Evolutionary conservation across 1,140 invertebrate species (phyloP).

Genomic region (Drusus annulatus): DNA sequence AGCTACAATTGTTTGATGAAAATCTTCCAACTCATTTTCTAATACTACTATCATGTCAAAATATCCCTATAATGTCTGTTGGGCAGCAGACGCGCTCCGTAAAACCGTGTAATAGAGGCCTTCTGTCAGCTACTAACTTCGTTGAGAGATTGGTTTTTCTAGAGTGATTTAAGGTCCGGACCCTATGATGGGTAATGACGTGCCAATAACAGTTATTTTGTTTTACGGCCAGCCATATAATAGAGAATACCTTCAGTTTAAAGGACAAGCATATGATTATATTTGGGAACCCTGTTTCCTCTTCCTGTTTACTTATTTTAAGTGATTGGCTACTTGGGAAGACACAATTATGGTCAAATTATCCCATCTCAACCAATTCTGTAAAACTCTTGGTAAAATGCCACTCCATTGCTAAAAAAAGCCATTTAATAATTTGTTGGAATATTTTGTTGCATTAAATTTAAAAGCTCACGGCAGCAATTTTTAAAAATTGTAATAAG

Average conservation of each 20-base stretch:
- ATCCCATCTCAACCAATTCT: background rate
- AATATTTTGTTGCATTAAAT: no score
- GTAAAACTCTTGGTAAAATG: no score
- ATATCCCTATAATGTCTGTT: background rate
- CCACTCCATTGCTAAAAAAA: no score
- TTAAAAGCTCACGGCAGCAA: no score
- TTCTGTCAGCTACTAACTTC: background rate
- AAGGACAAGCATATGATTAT: slow-evolving; percentile 30
- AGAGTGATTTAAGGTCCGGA: slow-evolving; percentile 11
- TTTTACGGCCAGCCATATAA: slow-evolving; percentile 14
- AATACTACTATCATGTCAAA: background rate
- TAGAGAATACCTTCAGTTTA: background rate
- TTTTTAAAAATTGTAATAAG: no score
- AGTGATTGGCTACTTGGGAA: background rate
- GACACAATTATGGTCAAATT: background rate
- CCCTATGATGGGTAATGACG: background rate
- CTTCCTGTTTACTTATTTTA: background rate
- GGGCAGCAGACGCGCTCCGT: background rate
- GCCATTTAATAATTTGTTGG: no score
- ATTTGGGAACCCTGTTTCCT: background rate
- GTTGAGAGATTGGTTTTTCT: background rate
- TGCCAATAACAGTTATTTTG: slow-evolving; percentile 32
- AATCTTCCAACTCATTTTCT: background rate
- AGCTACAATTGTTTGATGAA: no score
- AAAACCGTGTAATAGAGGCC: background rate